Conservation (phyloP, 2,888 invertebrate species). For the Luperina nickerlii region DNA sequence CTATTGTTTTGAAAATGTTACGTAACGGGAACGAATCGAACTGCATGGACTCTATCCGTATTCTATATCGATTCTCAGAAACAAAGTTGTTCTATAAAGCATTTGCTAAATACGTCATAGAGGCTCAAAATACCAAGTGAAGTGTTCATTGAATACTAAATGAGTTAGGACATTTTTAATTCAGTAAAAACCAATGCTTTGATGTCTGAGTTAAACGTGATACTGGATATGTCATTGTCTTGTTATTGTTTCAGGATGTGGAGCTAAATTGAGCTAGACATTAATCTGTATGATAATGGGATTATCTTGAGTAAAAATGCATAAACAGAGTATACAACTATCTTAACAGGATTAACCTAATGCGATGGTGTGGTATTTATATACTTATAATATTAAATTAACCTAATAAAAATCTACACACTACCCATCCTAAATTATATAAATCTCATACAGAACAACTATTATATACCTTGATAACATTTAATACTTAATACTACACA, state of each 20-base stretch:
- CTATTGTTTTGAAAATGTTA: slow-evolving; percentile 55
- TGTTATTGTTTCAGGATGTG: background rate
- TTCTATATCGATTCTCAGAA: slow-evolving; percentile 47
- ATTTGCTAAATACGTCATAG: slow-evolving; percentile 59
- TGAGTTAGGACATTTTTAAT: slow-evolving; percentile 37
- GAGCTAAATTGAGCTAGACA: background rate
- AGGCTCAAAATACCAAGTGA: slow-evolving; percentile 48
- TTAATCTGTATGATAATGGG: background rate
- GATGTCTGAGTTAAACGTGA: slow-evolving; percentile 26
- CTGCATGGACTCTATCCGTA: slow-evolving; percentile 36
- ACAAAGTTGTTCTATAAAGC: slow-evolving; percentile 26
- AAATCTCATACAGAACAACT: too few species aligned
- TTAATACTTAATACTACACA: too few species aligned
- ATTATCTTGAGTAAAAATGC: background rate
- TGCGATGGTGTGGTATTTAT: too few species aligned
- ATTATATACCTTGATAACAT: too few species aligned
- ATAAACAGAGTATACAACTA: too few species aligned
- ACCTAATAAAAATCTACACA: too few species aligned
- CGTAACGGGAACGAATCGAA: slow-evolving; percentile 57
- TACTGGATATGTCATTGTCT: background rate
- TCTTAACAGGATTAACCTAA: too few species aligned
- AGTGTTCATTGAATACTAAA: slow-evolving; percentile 47
- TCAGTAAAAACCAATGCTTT: slow-evolving; percentile 53
- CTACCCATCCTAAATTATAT: too few species aligned
- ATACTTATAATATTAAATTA: too few species aligned